These are phyloP conservation scores for Ibidorhyncha struthersii DNA, from an alignment of 2,113 vertebrate species.

Conservation along the genomic window DNA sequence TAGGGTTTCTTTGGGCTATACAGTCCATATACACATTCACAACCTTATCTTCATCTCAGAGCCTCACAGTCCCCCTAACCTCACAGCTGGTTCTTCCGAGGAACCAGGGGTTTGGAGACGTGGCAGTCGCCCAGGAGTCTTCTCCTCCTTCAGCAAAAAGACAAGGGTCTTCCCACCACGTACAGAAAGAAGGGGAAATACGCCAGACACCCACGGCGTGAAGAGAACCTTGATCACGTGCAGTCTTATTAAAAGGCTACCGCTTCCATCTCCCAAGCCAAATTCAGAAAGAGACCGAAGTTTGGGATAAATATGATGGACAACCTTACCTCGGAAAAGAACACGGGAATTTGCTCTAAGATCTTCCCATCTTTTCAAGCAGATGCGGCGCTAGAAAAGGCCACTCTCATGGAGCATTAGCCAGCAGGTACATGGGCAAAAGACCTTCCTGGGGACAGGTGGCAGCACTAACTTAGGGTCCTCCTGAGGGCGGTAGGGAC, in stretches of 20 bases:
- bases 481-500: background rate
- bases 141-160: background rate
- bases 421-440: background rate
- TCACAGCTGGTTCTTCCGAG: background rate
- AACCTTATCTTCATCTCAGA: background rate
- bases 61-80: background rate
- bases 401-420: background rate
- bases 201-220: background rate
- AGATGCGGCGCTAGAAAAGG: background rate
- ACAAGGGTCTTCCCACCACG: background rate
- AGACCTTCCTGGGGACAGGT: background rate
- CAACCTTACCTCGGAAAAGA: background rate
- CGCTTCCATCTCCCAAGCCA: background rate
- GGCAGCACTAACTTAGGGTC: background rate
- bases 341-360: background rate
- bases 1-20: background rate
- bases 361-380: background rate
- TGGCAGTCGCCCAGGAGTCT: rapidly evolving
- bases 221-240: background rate
- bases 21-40: background rate
- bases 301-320: background rate
- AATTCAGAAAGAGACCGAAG: background rate
- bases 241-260: background rate
- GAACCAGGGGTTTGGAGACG: background rate
- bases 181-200: background rate